Conservation (phyloP, 2,797 vertebrate genomes). For the Tinamus major region DNA sequence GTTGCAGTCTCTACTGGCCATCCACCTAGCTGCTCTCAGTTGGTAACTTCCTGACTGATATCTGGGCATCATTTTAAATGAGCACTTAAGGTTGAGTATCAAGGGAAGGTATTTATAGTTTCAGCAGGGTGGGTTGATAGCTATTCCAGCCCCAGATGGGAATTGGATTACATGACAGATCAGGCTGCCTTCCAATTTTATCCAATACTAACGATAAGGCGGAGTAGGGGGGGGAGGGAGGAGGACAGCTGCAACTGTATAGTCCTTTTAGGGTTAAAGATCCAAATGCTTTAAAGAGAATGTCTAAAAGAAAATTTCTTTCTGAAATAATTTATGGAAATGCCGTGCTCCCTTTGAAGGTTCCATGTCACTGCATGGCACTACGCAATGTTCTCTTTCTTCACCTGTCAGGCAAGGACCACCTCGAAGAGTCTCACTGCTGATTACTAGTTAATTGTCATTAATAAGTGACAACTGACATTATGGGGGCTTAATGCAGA, state of each 20-base stretch:
- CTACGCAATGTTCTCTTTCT: slow-evolving; percentile 83
- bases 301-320: slow-evolving; percentile 83
- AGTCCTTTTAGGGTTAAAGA: slow-evolving; percentile 85
- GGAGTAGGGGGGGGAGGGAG: background rate
- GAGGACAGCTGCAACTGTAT: slow-evolving; percentile 54
- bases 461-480: slow-evolving; percentile 91
- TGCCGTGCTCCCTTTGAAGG: slow-evolving; percentile 83
- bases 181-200: slow-evolving; percentile 58
- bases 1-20: slow-evolving; percentile 9
- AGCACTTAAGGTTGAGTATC: slow-evolving; percentile 70
- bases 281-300: slow-evolving; percentile 79
- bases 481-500: slow-evolving; percentile 86
- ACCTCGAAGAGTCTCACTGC: slow-evolving; percentile 85
- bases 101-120: slow-evolving; percentile 68
- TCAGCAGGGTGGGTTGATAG: slow-evolving; percentile 61
- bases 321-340: slow-evolving; percentile 87
- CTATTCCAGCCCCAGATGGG: slow-evolving; percentile 64
- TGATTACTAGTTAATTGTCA: slow-evolving; percentile 91
- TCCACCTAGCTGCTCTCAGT: slow-evolving; percentile 29
- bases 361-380: slow-evolving; percentile 83
- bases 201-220: slow-evolving; percentile 35
- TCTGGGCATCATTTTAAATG: slow-evolving; percentile 71
- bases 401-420: slow-evolving; percentile 87
- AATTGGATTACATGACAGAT: slow-evolving; percentile 69
- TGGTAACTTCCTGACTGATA: slow-evolving; percentile 61